phyloP scores from a whole-genome alignment of 2,113 vertebrate species.

The Stomatorhinus ivindoensis region DNA sequence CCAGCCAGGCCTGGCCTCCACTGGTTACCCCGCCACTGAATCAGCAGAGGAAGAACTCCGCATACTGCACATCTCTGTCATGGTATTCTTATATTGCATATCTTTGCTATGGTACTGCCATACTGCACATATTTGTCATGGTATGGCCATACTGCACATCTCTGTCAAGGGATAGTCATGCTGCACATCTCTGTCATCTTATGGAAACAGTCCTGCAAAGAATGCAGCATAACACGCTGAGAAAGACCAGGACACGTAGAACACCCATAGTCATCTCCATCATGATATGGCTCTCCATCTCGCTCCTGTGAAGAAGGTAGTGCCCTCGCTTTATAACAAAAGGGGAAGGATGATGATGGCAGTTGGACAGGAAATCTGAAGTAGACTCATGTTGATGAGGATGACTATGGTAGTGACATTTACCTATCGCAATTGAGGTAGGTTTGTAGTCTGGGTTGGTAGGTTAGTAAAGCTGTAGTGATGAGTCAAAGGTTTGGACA shows the following conservation, averaged over 20 bases:
- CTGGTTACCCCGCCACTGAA: constrained; percentile 76
- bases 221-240: neutral
- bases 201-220: neutral
- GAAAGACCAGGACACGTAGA: neutral
- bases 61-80: constrained; percentile 96
- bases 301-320: neutral
- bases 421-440: neutral
- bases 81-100: constrained; percentile 60
- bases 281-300: neutral
- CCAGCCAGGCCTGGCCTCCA: constrained; percentile 74
- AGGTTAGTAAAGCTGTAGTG: neutral
- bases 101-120: neutral
- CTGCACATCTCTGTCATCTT: neutral
- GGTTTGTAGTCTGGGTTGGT: neutral
- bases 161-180: constrained; percentile 81
- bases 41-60: constrained; percentile 88
- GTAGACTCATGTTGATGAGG: neutral
- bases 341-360: neutral
- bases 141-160: constrained; percentile 77
- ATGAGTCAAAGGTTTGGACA: neutral
- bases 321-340: neutral
- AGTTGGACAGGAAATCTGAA: neutral
- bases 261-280: neutral
- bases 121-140: neutral
- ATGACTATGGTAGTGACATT: neutral